These are phyloP conservation scores for Barypeithes pellucidus DNA, from an alignment of 2,888 invertebrate species.

Conservation along the genomic window DNA sequence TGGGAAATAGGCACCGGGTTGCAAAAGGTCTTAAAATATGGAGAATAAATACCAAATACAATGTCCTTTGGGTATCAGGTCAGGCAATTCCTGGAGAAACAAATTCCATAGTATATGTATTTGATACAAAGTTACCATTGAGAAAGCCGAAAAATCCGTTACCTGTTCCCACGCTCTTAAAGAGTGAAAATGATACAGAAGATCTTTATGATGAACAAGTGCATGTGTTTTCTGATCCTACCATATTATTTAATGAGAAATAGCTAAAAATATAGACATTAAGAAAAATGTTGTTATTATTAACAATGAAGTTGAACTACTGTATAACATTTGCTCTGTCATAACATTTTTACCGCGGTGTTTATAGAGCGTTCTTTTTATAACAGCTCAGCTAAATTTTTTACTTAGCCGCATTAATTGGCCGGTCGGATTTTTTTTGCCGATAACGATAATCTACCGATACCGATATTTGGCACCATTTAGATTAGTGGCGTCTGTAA, in stretches of 20 bases:
- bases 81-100: constrained; percentile 87
- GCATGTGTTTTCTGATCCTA: constrained; percentile 82
- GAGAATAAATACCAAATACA: constrained; percentile 95
- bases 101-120: constrained; percentile 85
- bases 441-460: too few relatives aligned
- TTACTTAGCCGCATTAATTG: too few relatives aligned
- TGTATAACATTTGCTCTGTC: too few relatives aligned
- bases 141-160: constrained; percentile 77
- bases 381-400: too few relatives aligned
- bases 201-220: constrained; percentile 85
- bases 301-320: not conserved
- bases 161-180: constrained; percentile 86
- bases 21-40: constrained; percentile 83
- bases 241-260: constrained; percentile 78
- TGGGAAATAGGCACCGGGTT: constrained; percentile 86
- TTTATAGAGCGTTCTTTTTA: too few relatives aligned
- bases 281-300: not conserved
- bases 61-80: constrained; percentile 92
- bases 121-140: constrained; percentile 83
- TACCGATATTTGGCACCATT: too few relatives aligned
- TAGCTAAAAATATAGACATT: constrained; percentile 25
- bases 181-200: constrained; percentile 73
- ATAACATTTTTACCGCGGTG: too few relatives aligned
- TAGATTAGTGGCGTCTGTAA: too few relatives aligned
- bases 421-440: too few relatives aligned